These are phyloP conservation scores for Ctenoplectra terminalis DNA, from an alignment of 1,140 invertebrate genomes.

Conservation along the genomic window DNA sequence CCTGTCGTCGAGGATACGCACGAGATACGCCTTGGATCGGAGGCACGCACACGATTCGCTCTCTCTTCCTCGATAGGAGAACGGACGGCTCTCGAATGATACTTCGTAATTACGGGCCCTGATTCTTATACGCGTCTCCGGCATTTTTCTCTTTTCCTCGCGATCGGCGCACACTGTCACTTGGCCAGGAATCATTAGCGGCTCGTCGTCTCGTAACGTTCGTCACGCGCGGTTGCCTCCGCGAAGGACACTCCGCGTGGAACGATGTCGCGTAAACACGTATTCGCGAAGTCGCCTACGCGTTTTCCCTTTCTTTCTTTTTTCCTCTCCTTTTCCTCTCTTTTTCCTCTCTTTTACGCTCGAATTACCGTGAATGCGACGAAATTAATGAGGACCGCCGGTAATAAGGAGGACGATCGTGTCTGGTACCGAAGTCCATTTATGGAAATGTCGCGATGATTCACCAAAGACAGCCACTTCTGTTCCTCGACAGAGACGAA, in stretches of 20 bases:
- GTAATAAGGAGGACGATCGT: slow-evolving; percentile 22
- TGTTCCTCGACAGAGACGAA: not conserved
- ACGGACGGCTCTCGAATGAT: slow-evolving; percentile 22
- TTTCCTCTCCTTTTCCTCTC: not conserved
- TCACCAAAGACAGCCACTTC: not conserved
- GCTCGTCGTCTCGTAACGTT: slow-evolving; percentile 41
- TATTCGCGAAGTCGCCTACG: not conserved
- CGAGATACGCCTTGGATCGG: no score
- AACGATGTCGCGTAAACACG: slow-evolving; percentile 18
- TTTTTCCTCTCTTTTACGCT: not conserved
- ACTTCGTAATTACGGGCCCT: slow-evolving; percentile 16
- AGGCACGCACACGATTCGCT: not conserved
- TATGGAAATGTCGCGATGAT: not conserved
- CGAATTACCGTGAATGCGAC: slow-evolving; percentile 16
- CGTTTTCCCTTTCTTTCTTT: not conserved
- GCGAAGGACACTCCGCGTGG: slow-evolving; percentile 48
- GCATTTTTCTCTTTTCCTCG: not conserved
- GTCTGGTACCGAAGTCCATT: slow-evolving; percentile 4
- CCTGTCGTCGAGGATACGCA: not conserved
- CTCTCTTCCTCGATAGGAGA: not conserved
- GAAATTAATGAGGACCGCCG: slow-evolving; percentile 37
- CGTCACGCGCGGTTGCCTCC: slow-evolving; percentile 43
- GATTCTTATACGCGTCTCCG: slow-evolving; percentile 33
- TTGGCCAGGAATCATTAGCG: slow-evolving; percentile 48
- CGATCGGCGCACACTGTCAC: slow-evolving; percentile 23